Conservation (phyloP, 1,140 invertebrate species). For the Idris sp. region DNA sequence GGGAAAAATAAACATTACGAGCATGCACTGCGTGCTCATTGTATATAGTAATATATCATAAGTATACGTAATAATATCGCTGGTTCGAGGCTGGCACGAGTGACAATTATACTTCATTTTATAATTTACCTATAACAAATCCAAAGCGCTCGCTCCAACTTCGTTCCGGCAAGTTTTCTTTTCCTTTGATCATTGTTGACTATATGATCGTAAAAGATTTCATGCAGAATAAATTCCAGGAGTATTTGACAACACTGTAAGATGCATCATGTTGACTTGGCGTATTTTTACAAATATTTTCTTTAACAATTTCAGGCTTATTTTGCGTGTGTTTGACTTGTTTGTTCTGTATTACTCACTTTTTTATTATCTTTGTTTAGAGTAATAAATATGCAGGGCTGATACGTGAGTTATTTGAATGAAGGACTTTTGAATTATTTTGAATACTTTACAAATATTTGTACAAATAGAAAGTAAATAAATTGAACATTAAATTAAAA, state of each 20-base stretch:
- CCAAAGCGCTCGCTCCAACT: conserved; percentile 52
- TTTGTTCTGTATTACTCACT: conserved; percentile 10
- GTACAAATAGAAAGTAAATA: no score
- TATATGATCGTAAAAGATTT: conserved; percentile 46
- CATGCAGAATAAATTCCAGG: conserved; percentile 35
- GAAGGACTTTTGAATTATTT: background rate
- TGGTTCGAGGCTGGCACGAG: conserved; percentile 56
- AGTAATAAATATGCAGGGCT: conserved; percentile 29
- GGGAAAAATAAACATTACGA: background rate
- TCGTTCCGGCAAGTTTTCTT: conserved; percentile 49
- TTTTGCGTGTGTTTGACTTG: conserved; percentile 15
- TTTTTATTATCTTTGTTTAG: conserved; percentile 17
- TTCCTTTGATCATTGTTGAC: conserved; percentile 57
- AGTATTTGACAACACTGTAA: conserved; percentile 30
- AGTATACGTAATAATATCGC: conserved; percentile 30
- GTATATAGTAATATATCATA: conserved; percentile 46
- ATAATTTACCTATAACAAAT: conserved; percentile 54
- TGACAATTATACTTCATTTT: conserved; percentile 61
- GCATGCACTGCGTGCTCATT: conserved; percentile 19
- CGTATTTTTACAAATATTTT: conserved; percentile 35
- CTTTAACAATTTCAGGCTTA: conserved; percentile 20
- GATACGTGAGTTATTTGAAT: conserved; percentile 9
- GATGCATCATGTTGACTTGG: conserved; percentile 25
- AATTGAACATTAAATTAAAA: no score
- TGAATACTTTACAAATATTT: no score